Evolutionary conservation across 2,113 vertebrate genomes (phyloP).

Genomic region (Talpa occidentalis): DNA sequence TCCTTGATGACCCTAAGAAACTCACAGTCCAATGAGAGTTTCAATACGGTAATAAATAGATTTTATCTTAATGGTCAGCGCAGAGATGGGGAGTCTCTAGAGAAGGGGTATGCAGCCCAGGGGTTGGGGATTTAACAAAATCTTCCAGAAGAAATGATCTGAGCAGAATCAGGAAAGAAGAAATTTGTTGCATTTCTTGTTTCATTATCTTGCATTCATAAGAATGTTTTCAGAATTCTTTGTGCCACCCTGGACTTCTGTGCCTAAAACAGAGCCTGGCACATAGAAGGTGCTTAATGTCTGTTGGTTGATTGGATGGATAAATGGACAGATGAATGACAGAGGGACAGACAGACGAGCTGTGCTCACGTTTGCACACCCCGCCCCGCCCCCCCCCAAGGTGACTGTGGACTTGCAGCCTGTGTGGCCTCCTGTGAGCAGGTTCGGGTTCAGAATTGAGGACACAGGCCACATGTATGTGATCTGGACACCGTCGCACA

Average conservation of each 20-base stretch:
- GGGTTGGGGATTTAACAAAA: background rate
- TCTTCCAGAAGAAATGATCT: background rate
- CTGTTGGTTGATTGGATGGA: background rate
- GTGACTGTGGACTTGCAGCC: constrained; percentile 92
- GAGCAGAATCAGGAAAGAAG: background rate
- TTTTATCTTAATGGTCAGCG: background rate
- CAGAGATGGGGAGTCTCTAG: background rate
- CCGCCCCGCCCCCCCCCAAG: constrained; percentile 81
- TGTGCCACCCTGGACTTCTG: background rate
- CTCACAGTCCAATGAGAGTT: background rate
- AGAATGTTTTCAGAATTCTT: background rate
- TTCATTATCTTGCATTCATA: constrained; percentile 51
- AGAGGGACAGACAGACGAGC: background rate
- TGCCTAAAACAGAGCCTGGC: constrained; percentile 1
- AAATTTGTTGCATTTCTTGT: background rate
- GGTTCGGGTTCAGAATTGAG: constrained; percentile 94
- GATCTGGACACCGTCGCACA: constrained; percentile 91
- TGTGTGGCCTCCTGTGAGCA: constrained; percentile 93
- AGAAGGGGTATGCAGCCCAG: background rate
- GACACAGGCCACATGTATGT: constrained; percentile 97
- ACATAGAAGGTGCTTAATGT: background rate
- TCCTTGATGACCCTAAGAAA: background rate
- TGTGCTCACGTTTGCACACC: constrained; percentile 9
- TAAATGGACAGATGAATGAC: background rate
- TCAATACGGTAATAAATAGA: background rate